Conservation (phyloP, 2,888 invertebrate species). For the Leptogaster cylindrica region DNA sequence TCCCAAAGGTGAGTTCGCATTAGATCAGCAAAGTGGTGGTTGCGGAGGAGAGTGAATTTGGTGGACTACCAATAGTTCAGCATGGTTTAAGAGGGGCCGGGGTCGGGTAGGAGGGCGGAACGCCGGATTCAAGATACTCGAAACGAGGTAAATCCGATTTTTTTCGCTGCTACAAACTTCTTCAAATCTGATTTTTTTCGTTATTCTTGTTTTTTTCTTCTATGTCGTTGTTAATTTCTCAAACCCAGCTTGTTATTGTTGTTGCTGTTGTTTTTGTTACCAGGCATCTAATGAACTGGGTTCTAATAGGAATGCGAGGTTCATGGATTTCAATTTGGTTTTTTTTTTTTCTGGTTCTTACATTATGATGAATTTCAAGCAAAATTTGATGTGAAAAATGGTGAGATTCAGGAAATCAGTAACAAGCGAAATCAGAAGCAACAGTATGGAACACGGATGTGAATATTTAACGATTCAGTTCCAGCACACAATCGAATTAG, state of each 20-base stretch:
- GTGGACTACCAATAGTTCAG: neutral
- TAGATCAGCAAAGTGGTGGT: neutral
- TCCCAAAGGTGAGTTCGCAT: too few relatives aligned
- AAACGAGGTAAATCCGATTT: neutral
- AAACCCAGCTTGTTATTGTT: neutral
- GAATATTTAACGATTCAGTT: neutral
- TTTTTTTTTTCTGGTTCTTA: neutral
- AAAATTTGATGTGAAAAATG: neutral
- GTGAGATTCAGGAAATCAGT: neutral
- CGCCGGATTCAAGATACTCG: neutral
- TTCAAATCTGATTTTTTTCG: too few relatives aligned
- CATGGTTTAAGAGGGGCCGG: too few relatives aligned
- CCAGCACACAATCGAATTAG: neutral
- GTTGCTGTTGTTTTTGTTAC: neutral
- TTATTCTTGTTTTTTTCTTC: neutral
- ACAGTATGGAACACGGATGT: neutral
- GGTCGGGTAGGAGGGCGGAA: too few relatives aligned
- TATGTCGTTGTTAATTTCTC: neutral
- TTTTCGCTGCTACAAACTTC: too few relatives aligned
- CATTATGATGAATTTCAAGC: neutral
- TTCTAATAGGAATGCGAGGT: too few relatives aligned
- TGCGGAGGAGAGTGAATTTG: neutral
- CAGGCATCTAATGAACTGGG: too few relatives aligned
- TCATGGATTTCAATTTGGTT: too few relatives aligned
- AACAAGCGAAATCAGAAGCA: neutral